phyloP scores from a whole-genome alignment of 2,113 vertebrate genomes.

The Motacilla alba region DNA sequence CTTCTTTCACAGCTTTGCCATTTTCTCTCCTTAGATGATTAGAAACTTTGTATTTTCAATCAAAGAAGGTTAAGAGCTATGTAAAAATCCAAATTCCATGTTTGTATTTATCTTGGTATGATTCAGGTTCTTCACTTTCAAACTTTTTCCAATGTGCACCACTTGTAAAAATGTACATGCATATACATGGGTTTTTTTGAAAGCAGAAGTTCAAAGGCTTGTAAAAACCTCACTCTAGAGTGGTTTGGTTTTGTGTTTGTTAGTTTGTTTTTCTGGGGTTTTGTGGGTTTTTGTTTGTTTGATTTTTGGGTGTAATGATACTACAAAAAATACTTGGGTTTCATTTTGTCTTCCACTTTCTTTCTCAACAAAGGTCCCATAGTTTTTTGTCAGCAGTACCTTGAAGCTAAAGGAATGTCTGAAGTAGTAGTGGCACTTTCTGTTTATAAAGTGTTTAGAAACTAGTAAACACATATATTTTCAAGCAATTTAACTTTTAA shows the following conservation, averaged over 20 bases:
- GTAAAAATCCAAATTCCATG: not conserved
- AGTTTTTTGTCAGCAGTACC: not conserved
- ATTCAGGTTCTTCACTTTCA: not conserved
- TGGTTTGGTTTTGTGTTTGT: not conserved
- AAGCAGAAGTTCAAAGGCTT: not conserved
- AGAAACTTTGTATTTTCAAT: not conserved
- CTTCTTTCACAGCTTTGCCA: not conserved
- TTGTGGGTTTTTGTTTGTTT: not conserved
- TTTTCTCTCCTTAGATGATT: not conserved
- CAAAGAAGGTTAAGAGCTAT: not conserved
- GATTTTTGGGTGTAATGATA: too few species aligned
- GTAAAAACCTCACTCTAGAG: not conserved
- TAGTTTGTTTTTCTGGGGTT: not conserved
- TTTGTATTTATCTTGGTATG: not conserved
- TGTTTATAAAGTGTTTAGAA: not conserved
- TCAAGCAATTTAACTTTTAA: not conserved
- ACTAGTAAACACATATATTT: rapidly evolving
- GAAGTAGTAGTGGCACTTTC: not conserved
- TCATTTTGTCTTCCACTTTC: not conserved
- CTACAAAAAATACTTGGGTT: not conserved
- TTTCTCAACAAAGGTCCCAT: not conserved
- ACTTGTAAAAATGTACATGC: not conserved
- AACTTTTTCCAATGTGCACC: not conserved
- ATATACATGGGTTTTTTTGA: not conserved
- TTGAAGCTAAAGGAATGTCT: not conserved